Percentiles rank a stretch among this genome's conserved stretches.
phyloP scores from a whole-genome alignment of 1,140 invertebrate species.

The Heliothis virescens region DNA sequence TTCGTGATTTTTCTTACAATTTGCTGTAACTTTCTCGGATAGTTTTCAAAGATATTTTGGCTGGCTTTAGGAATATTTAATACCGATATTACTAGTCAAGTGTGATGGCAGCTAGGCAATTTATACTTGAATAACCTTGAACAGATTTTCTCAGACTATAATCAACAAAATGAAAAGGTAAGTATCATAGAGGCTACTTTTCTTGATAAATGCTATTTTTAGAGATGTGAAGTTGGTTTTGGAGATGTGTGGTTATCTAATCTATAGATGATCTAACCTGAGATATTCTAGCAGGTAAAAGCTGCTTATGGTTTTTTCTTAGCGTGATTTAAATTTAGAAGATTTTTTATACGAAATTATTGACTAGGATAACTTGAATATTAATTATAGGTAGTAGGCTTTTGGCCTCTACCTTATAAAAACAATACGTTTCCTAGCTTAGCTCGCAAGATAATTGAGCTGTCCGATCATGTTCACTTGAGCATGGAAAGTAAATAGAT shows the following conservation, averaged over 20 bases:
- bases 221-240: no score
- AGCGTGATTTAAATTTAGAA: no score
- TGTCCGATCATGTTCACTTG: conserved; percentile 23
- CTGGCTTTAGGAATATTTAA: conserved; percentile 1
- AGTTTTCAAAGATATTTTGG: background rate
- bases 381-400: no score
- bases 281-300: no score
- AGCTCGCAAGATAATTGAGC: conserved; percentile 10
- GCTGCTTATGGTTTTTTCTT: no score
- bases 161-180: background rate
- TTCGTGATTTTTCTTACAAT: conserved; percentile 1
- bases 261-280: no score
- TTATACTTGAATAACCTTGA: background rate
- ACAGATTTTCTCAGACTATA: background rate
- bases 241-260: no score
- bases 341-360: background rate
- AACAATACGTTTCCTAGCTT: background rate
- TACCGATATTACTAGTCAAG: conserved; percentile 8
- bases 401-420: background rate
- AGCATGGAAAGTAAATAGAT: conserved; percentile 35
- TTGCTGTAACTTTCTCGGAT: conserved; percentile 2
- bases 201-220: no score
- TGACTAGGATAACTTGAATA: no score
- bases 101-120: background rate
- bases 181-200: no score